Evolutionary conservation across 2,113 vertebrate genomes (phyloP), one percentile per base, ranked within the genome.

Genomic region (Oreochromis niloticus): DNA sequence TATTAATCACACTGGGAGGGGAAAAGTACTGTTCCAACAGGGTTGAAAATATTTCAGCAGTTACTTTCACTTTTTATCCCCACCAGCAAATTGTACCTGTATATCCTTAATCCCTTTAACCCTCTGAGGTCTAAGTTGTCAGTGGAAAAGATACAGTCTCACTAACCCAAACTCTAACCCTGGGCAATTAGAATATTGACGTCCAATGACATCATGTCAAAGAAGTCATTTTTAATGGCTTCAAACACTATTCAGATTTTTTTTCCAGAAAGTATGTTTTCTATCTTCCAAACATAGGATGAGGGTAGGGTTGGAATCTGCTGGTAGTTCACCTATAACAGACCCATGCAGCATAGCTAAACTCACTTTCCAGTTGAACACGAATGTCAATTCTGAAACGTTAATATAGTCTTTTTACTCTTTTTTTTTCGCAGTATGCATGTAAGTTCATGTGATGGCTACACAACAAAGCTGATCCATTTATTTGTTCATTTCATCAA

Each of bases 81-180:
- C 34, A 39, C 34, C 34, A 39, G 34, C 11, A 68, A 68, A 9
- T 68, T 22, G 63, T 41, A 68, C 36, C 4, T 41, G 0, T 14
- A 24, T 14, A 0, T 39, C 10, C 61, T 66, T 39, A 22, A 66
- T 39, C 34, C 34, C 4, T 39, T 66, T 66, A 66, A n/a, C 10
- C 32, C 34, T 39, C 34, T 39, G 17, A 39, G 6, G 61, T 66
- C 61, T 66, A 66, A 66, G 32, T 66, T 66, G 61, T 66, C 61
- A 39, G 34, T 39, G 61, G 61, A 39, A 13, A 36, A 66, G 61
- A 66, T 36, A 66, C 19, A 39, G 13, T 19, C 19, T 19, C 61
- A 66, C 0, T 48, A 73, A 46, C 5, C 6, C 13, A 27, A 46
- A 73, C 1, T 22, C 1, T 73, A 27, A 43, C 39, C 22, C 13